These are phyloP conservation scores for Melipona quadrifasciata DNA, from an alignment of 1,140 invertebrate genomes.

Conservation along the genomic window DNA sequence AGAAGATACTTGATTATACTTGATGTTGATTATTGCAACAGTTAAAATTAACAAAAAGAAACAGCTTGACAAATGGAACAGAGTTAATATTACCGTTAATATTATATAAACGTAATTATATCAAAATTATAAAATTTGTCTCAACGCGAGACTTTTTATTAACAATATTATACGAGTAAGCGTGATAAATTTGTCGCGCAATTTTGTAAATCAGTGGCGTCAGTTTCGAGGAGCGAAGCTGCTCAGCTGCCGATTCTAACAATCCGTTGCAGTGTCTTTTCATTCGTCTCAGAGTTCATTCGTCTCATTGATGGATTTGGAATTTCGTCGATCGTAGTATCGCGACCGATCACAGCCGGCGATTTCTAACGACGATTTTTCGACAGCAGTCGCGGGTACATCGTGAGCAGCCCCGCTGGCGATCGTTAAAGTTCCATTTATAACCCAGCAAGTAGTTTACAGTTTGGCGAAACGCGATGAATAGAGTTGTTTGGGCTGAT, in stretches of 20 bases:
- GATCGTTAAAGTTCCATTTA: conserved; percentile 56
- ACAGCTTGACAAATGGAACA: background rate
- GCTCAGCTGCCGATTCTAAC: background rate
- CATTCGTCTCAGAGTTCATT: background rate
- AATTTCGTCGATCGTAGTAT: background rate
- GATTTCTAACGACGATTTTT: background rate
- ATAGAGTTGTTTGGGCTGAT: conserved; percentile 69
- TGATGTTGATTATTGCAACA: background rate
- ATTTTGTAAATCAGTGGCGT: background rate
- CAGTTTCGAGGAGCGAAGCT: background rate
- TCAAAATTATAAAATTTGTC: too few species aligned
- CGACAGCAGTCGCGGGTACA: background rate
- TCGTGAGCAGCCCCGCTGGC: conserved; percentile 2
- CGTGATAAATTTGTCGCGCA: too few species aligned
- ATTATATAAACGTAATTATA: too few species aligned
- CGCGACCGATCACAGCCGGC: background rate
- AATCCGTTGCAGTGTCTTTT: background rate
- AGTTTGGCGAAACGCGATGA: conserved; percentile 46
- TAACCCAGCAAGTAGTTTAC: conserved; percentile 31
- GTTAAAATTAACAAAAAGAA: background rate
- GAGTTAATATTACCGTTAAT: too few species aligned
- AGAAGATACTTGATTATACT: background rate
- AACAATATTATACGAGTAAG: too few species aligned
- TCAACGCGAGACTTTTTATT: too few species aligned
- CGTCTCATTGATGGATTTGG: background rate